These are phyloP conservation scores for Carapus acus DNA, from an alignment of 2,797 vertebrate genomes.

Conservation along the genomic window DNA sequence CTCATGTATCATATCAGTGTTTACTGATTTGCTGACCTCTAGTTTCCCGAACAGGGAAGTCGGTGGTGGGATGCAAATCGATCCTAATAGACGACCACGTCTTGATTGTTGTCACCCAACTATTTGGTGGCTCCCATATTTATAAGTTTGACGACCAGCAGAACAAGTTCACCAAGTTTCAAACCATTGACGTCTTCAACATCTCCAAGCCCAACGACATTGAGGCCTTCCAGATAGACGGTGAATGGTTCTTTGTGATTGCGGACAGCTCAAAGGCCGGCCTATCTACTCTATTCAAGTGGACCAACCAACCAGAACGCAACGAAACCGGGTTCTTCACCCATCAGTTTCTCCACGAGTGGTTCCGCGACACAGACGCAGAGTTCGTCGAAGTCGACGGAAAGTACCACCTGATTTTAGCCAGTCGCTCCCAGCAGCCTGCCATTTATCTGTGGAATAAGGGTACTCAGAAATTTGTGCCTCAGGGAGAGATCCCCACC, in stretches of 20 bases:
- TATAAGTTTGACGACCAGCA: conserved; percentile 92
- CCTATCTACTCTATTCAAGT: conserved; percentile 92
- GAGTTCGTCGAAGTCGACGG: conserved; percentile 86
- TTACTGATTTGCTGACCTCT: background rate
- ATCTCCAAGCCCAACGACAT: conserved; percentile 98
- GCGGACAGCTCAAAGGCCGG: conserved; percentile 97
- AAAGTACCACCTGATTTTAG: conserved; percentile 85
- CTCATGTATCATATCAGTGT: background rate
- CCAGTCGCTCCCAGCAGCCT: conserved; percentile 89
- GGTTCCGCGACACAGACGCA: conserved; percentile 93
- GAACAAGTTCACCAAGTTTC: conserved; percentile 95
- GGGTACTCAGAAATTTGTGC: conserved; percentile 83
- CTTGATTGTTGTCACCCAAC: conserved; percentile 92
- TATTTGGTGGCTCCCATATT: conserved; percentile 93
- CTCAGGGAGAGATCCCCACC: conserved; percentile 82
- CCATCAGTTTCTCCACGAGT: conserved; percentile 92
- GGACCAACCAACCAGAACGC: conserved; percentile 69
- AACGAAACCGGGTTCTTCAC: conserved; percentile 92
- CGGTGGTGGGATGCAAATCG: conserved; percentile 93
- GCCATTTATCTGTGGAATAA: conserved; percentile 94
- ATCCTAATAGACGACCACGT: conserved; percentile 86
- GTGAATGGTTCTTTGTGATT: conserved; percentile 88
- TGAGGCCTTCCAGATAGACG: conserved; percentile 88
- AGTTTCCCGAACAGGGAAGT: conserved; percentile 78
- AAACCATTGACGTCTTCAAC: conserved; percentile 90